Evolutionary conservation across 1,140 invertebrate species (phyloP).

Genomic region (Aplysia californica): DNA sequence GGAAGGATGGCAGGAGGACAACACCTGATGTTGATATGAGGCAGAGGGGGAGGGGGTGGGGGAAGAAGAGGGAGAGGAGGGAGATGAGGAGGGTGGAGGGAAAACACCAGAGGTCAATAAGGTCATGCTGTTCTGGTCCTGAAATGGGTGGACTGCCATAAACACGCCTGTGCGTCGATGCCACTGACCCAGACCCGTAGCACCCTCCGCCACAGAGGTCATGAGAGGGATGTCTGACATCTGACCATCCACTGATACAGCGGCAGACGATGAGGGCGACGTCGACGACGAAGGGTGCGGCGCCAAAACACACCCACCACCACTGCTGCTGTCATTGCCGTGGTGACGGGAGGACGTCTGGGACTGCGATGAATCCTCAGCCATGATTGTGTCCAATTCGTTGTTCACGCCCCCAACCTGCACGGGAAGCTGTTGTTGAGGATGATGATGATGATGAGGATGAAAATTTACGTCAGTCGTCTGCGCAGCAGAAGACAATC

Average conservation of each 20-base stretch:
- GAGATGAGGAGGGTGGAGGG: neutral
- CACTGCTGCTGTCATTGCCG: neutral
- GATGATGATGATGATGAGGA: too few relatives aligned
- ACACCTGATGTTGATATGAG: neutral
- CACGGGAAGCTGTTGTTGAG: too few relatives aligned
- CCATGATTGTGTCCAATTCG: too few relatives aligned
- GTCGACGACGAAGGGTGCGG: neutral
- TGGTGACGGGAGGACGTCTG: neutral
- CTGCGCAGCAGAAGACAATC: too few relatives aligned
- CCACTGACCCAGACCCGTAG: neutral
- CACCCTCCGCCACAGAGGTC: neutral
- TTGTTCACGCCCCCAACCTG: too few relatives aligned
- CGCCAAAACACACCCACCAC: neutral
- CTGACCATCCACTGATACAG: constrained; percentile 4
- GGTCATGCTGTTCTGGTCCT: constrained; percentile 23
- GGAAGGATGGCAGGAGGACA: too few relatives aligned
- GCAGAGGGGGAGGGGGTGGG: neutral
- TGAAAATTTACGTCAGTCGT: too few relatives aligned
- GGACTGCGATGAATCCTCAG: neutral
- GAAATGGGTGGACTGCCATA: constrained; percentile 37
- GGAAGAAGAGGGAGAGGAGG: neutral
- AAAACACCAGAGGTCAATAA: neutral
- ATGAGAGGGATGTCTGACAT: neutral
- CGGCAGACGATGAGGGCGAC: neutral
- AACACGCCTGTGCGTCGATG: constrained; percentile 30